These are phyloP conservation scores for Oplegnathus fasciatus DNA, from an alignment of 2,113 vertebrate species.

Conservation along the genomic window DNA sequence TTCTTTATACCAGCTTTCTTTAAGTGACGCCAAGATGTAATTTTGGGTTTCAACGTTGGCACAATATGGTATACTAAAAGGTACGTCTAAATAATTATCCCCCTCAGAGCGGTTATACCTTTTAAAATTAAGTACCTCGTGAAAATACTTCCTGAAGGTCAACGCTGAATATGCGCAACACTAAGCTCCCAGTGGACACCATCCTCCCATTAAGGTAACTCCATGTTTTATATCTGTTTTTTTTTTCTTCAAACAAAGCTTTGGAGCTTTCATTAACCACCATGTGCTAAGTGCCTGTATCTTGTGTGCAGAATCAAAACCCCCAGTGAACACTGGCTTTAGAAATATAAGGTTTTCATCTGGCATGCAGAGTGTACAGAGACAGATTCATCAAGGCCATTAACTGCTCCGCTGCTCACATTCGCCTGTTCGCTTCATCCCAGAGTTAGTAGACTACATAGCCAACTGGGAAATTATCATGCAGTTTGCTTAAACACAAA, in stretches of 20 bases:
- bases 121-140: constrained; percentile 75
- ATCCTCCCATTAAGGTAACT: constrained; percentile 72
- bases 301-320: constrained; percentile 63
- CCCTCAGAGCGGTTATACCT: constrained; percentile 67
- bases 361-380: constrained; percentile 68
- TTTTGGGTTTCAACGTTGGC: constrained; percentile 46
- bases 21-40: constrained; percentile 46
- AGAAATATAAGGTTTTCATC: constrained; percentile 77
- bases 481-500: constrained; percentile 81
- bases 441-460: constrained; percentile 74
- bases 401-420: constrained; percentile 74
- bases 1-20: constrained; percentile 32
- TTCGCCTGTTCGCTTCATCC: constrained; percentile 73
- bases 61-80: constrained; percentile 64
- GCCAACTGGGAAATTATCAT: constrained; percentile 79
- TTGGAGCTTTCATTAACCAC: constrained; percentile 76
- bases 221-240: constrained; percentile 65
- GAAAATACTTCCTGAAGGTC: constrained; percentile 79
- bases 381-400: constrained; percentile 80
- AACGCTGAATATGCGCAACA: constrained; percentile 58
- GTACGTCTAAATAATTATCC: constrained; percentile 69
- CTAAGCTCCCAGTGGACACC: constrained; percentile 68
- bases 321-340: constrained; percentile 72
- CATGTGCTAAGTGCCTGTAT: constrained; percentile 71
- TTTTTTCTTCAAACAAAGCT: constrained; percentile 62